phyloP scores from a whole-genome alignment of 2,888 invertebrate genomes.

The Amaurobius ferox region DNA sequence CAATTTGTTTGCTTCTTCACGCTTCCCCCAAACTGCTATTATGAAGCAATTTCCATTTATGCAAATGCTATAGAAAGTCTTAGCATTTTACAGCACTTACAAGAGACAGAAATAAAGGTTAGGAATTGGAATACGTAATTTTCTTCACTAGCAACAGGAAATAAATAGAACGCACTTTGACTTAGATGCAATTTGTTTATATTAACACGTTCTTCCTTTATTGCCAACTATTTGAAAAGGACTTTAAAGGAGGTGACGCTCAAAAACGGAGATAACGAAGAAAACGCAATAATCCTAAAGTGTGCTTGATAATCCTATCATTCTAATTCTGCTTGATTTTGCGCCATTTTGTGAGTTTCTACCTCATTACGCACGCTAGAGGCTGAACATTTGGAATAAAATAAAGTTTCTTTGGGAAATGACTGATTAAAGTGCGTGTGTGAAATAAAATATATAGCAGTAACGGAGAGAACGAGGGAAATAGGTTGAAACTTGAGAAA shows the following conservation, averaged over 20 bases:
- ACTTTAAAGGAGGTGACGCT: not conserved
- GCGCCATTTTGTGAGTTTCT: no score
- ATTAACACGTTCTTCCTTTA: not conserved
- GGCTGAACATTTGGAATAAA: no score
- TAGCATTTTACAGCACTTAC: not conserved
- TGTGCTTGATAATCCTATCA: no score
- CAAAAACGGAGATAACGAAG: not conserved
- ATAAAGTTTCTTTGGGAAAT: no score
- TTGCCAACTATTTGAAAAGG: not conserved
- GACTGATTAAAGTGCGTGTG: no score
- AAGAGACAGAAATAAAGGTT: not conserved
- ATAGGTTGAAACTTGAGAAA: no score
- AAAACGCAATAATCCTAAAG: no score
- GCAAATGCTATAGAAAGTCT: not conserved
- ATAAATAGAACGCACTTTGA: not conserved
- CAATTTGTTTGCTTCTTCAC: not conserved
- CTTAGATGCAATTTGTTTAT: not conserved
- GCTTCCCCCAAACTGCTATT: not conserved
- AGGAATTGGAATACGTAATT: not conserved
- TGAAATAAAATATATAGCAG: no score
- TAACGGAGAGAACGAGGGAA: no score
- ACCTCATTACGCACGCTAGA: no score
- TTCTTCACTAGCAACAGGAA: not conserved
- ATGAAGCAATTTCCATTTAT: not conserved
- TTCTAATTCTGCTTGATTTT: no score